Evolutionary conservation across 2,797 vertebrate genomes (phyloP).

Genomic region (Aldrovandia affinis): DNA sequence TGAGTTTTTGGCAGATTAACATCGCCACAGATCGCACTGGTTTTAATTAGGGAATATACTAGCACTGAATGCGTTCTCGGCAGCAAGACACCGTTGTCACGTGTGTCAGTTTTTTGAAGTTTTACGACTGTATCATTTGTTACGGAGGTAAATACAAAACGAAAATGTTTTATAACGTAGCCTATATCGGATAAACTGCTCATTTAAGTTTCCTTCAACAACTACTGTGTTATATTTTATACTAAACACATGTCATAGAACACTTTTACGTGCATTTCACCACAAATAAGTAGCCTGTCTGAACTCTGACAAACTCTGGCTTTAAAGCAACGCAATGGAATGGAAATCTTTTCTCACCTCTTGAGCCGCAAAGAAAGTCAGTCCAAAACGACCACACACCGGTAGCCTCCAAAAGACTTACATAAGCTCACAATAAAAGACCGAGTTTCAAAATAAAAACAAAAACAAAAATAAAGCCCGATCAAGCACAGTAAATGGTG

Average conservation of each 20-base stretch:
- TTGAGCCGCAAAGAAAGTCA: conserved; percentile 1
- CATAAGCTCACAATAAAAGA: conserved; percentile 6
- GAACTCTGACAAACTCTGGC: background rate
- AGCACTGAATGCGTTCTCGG: background rate
- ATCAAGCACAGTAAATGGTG: background rate
- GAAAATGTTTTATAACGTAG: background rate
- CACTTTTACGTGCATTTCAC: background rate
- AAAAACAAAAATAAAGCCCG: background rate
- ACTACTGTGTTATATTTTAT: background rate
- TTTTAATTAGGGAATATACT: background rate
- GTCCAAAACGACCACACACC: conserved; percentile 20
- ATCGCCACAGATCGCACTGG: background rate
- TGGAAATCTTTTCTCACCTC: background rate
- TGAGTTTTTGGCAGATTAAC: background rate
- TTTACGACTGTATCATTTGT: background rate
- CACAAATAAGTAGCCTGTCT: background rate
- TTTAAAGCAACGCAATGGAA: conserved; percentile 3
- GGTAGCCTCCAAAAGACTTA: conserved; percentile 8
- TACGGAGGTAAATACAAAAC: background rate
- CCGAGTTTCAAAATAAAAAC: background rate
- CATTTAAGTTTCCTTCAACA: background rate
- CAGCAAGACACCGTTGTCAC: background rate
- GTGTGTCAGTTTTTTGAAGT: background rate
- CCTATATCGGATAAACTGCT: background rate
- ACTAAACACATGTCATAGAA: background rate